Conservation (phyloP, 2,113 vertebrate genomes). For the Eulemur macaco region DNA sequence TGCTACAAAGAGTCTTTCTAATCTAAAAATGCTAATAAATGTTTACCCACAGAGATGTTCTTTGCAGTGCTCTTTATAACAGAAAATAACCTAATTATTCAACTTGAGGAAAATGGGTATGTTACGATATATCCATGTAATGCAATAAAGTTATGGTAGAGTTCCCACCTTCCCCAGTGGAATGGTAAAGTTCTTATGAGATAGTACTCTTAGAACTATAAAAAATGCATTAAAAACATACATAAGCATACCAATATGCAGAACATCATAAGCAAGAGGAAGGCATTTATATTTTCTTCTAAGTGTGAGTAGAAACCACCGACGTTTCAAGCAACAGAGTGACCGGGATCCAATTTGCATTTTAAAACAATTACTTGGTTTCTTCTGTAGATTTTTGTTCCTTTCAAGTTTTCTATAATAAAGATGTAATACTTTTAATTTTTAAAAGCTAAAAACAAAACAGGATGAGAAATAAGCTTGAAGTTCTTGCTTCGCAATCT, state of each 20-base stretch:
- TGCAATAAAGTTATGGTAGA: neutral
- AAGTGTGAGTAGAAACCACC: neutral
- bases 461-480: neutral
- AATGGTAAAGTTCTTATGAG: neutral
- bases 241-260: neutral
- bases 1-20: slow-evolving; percentile 12
- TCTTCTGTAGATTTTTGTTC: neutral
- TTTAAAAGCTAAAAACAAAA: slow-evolving; percentile 13
- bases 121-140: neutral
- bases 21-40: neutral
- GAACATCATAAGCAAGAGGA: neutral
- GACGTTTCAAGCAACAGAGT: neutral
- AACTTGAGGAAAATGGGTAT: neutral
- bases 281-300: neutral
- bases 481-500: neutral
- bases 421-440: neutral
- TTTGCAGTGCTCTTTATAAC: neutral
- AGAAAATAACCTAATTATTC: neutral
- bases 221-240: neutral
- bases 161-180: neutral
- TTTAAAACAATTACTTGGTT: slow-evolving; percentile 16
- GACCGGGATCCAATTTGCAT: neutral
- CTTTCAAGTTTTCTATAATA: neutral
- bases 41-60: neutral
- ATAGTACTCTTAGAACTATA: neutral